Conservation (phyloP, 1,140 invertebrate genomes). For the Drosophila nigromelanica region DNA sequence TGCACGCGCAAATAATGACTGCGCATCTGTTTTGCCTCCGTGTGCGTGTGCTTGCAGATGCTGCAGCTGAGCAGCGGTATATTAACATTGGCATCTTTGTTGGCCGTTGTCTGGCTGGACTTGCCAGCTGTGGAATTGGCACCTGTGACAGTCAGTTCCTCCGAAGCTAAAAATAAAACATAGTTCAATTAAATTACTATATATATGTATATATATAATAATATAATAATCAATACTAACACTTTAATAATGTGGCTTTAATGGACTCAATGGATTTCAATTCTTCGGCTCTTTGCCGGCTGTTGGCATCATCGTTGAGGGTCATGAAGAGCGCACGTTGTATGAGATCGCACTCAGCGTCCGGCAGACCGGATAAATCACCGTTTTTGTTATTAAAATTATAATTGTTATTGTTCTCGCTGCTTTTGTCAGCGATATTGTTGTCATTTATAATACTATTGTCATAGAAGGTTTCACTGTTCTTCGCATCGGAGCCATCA, state of each 20-base stretch:
- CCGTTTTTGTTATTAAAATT: conserved; percentile 73
- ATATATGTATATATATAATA: not conserved
- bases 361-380: conserved; percentile 44
- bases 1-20: conserved; percentile 66
- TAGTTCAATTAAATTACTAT: not conserved
- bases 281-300: conserved; percentile 10
- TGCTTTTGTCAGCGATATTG: conserved; percentile 7
- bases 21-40: conserved; percentile 61
- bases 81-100: conserved; percentile 28
- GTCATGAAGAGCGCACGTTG: conserved; percentile 70
- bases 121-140: not conserved
- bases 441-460: conserved; percentile 65
- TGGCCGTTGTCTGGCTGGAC: conserved; percentile 20
- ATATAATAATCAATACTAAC: conserved; percentile 37
- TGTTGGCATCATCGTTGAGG: conserved; percentile 49
- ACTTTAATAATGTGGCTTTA: conserved; percentile 31
- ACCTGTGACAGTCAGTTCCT: not conserved
- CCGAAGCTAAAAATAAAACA: conserved; percentile 22
- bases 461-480: conserved; percentile 74
- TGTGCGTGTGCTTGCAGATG: conserved; percentile 62
- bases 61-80: conserved; percentile 64
- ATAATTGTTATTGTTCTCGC: conserved; percentile 71
- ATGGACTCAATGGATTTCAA: conserved; percentile 41
- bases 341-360: conserved; percentile 65
- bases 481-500: conserved; percentile 72